A percentile compares a stretch with the other conserved stretches of the same genome.
These are phyloP conservation scores for Stigmatopora argus DNA, from an alignment of 2,113 vertebrate species.

Conservation along the genomic window DNA sequence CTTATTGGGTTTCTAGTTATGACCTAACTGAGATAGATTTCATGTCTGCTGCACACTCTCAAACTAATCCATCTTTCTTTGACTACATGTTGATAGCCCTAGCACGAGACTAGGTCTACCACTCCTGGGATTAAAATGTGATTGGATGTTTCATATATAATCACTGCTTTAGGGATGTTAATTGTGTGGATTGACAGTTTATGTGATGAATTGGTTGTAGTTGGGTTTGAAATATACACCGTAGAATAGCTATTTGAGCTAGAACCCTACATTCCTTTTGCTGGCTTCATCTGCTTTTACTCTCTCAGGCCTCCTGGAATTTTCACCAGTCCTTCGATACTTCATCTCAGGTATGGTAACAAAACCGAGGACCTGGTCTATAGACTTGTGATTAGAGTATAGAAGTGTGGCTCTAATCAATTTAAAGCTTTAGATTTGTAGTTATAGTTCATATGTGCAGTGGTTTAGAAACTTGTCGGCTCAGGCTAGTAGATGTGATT, in stretches of 20 bases:
- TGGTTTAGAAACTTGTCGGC: constrained; percentile 26
- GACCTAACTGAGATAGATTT: constrained; percentile 63
- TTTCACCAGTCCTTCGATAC: constrained; percentile 65
- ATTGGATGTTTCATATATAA: constrained; percentile 61
- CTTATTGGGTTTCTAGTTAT: constrained; percentile 63
- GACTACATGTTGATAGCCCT: constrained; percentile 43
- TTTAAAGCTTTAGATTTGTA: constrained; percentile 8
- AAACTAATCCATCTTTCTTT: constrained; percentile 56
- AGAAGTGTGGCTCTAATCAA: constrained; percentile 10
- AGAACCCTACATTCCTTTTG: constrained; percentile 5
- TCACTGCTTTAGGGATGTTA: constrained; percentile 57
- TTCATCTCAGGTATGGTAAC: constrained; percentile 66
- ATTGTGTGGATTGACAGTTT: constrained; percentile 54
- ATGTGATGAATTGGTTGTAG: constrained; percentile 41
- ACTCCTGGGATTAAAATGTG: constrained; percentile 48
- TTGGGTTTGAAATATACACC: constrained; percentile 4
- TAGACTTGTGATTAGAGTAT: background rate
- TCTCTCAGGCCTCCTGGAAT: constrained; percentile 67
- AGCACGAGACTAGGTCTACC: constrained; percentile 22
- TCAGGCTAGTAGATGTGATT: constrained; percentile 26
- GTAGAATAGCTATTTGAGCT: constrained; percentile 14
- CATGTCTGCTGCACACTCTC: constrained; percentile 35
- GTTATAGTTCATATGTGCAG: constrained; percentile 10
- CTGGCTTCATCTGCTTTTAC: constrained; percentile 40
- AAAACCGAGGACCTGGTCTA: constrained; percentile 1